These are phyloP conservation scores for Trachymyrmex cornetzi DNA, from an alignment of 1,140 invertebrate species.

Conservation along the genomic window DNA sequence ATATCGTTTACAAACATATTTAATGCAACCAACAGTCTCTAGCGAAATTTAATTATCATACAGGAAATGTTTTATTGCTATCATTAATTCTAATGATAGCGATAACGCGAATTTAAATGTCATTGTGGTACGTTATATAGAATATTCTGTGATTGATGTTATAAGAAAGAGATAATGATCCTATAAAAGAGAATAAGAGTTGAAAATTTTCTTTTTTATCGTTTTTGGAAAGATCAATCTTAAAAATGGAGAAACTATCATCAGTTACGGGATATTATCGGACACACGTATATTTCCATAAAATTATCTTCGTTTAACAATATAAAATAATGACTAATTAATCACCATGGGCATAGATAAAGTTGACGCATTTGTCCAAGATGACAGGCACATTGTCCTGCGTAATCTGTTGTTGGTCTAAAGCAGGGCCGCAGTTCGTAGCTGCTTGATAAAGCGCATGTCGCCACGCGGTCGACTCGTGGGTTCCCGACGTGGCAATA, in stretches of 20 bases:
- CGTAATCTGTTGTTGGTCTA: conserved; percentile 95
- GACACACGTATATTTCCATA: no score
- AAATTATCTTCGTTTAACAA: conserved; percentile 3
- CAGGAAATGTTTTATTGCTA: not conserved
- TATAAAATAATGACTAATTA: conserved; percentile 19
- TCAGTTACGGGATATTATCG: not conserved
- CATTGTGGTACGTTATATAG: not conserved
- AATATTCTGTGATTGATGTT: not conserved
- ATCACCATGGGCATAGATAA: conserved; percentile 94
- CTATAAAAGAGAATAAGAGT: not conserved
- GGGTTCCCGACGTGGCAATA: conserved; percentile 78
- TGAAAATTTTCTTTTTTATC: not conserved
- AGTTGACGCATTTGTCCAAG: conserved; percentile 96
- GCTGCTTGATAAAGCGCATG: conserved; percentile 91
- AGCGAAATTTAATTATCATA: conserved; percentile 8
- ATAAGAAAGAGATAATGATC: not conserved
- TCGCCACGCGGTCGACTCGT: conserved; percentile 88
- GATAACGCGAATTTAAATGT: not conserved
- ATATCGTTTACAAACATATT: not conserved
- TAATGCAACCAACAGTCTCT: not conserved
- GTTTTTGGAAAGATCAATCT: not conserved
- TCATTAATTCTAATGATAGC: conserved; percentile 45
- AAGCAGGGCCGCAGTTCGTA: conserved; percentile 91
- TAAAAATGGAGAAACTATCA: not conserved
- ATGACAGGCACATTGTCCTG: conserved; percentile 95